phyloP scores from a whole-genome alignment of 1,140 invertebrate species.

The Aricia agestis region DNA sequence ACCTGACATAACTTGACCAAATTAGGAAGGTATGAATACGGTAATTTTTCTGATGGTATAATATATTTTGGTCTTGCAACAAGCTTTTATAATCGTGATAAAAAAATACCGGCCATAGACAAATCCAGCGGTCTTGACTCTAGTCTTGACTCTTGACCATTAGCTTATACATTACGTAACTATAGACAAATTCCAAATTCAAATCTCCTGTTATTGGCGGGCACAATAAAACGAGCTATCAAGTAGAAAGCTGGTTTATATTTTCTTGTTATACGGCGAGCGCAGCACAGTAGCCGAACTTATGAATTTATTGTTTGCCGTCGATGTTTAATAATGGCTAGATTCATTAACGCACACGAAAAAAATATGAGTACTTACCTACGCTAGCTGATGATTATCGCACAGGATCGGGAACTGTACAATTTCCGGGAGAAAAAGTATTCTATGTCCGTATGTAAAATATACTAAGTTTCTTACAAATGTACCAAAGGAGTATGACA shows the following conservation, averaged over 20 bases:
- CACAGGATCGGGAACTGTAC: too few species aligned
- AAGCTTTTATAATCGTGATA: too few species aligned
- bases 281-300: background rate
- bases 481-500: too few species aligned
- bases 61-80: too few species aligned
- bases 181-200: background rate
- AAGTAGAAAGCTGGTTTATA: slow-evolving; percentile 3
- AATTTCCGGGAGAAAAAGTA: too few species aligned
- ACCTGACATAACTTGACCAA: too few species aligned
- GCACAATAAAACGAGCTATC: background rate
- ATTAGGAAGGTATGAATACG: too few species aligned
- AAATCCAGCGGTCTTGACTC: background rate
- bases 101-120: background rate
- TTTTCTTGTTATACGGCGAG: background rate
- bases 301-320: background rate
- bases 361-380: too few species aligned
- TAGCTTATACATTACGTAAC: background rate
- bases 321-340: background rate
- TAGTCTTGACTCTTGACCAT: background rate
- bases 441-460: too few species aligned
- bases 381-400: too few species aligned
- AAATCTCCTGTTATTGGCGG: background rate
- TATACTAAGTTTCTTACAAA: too few species aligned
- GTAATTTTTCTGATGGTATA: too few species aligned
- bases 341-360: background rate